Base-by-base conservation (phyloP, 2,888 invertebrate genomes). In the Erebia ligea region DNA sequence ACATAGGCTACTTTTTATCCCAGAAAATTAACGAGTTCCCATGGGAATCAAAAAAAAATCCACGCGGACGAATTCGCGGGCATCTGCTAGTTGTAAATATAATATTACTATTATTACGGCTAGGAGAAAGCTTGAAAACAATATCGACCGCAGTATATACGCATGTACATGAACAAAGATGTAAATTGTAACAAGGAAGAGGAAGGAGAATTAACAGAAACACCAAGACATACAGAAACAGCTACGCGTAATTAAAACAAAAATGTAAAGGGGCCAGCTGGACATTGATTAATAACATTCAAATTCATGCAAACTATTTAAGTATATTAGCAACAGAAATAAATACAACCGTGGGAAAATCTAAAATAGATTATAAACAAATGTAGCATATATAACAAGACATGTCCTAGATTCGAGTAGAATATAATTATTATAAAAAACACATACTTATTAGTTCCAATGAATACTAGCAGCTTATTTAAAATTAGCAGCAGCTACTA, bases 251-350 rank as follows among this genome's bases (percentile, higher is more conserved):
- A 57, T 21, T 57, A 57, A 57, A 21, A 57, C 48, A 57, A 57
- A 57, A 57, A 57, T 57, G 56, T 57, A 57, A 57, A 57, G 56
- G 56, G 56, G 56, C 11, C 11, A 57, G 13, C 4, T 57, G 5
- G 21, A 21, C 15, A 57, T 57, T 56, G 5, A 57, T 57, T 57
- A 57, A 15, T 48, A 48, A 48, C 2, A 48, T 48, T 48, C 3
- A 48, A 48, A 15, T 15, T n/a, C 48, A 48, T 48, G 48, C 15
- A 15, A 15, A 48, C 48, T 48, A 48, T 48, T 48, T 48, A 48
- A 13, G 5, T 48, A 48, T 15, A 15, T 48, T 2, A 48, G 48
- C 13, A 13, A 48, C 48, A 48, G 15, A 48, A 15, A 3, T 40
- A 48, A 13, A 48, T 48, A 15, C 15, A 13, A 48, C 15, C 48